A percentile compares a stretch with the other conserved stretches of the same genome.
These are phyloP conservation scores for Eira barbara DNA, from an alignment of 2,113 vertebrate genomes.

Conservation along the genomic window DNA sequence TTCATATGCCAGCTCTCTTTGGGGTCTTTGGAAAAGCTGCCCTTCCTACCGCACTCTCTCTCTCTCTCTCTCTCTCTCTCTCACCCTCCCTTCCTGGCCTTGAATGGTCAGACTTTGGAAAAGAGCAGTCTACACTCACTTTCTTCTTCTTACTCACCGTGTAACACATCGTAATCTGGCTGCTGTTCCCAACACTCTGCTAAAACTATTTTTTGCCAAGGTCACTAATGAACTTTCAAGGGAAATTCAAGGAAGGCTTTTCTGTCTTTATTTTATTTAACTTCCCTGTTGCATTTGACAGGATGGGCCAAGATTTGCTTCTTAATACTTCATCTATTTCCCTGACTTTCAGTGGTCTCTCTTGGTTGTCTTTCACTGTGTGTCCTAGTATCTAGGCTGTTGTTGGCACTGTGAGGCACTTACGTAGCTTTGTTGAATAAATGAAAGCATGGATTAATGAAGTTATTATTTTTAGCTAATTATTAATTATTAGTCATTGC, in stretches of 20 bases:
- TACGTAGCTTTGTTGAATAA: not conserved
- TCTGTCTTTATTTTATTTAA: constrained; percentile 36
- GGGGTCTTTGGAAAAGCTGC: not conserved
- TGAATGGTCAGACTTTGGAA: not conserved
- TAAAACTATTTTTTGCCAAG: constrained; percentile 34
- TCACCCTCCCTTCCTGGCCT: not conserved
- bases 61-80: not conserved
- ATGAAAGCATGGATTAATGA: not conserved
- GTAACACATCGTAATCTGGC: constrained; percentile 44
- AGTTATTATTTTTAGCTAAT: not conserved
- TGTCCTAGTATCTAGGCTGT: not conserved
- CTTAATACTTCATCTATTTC: not conserved
- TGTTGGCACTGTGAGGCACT: not conserved
- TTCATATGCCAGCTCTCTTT: constrained; percentile 5
- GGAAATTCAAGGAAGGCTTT: constrained; percentile 39
- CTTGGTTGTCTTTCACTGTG: not conserved
- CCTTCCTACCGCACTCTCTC: not conserved
- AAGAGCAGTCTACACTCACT: not conserved
- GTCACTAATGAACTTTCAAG: constrained; percentile 58
- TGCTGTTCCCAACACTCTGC: constrained; percentile 29
- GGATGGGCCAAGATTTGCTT: not conserved
- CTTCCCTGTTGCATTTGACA: not conserved
- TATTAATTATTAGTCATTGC: constrained; percentile 17
- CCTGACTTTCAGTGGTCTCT: not conserved
- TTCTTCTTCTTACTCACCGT: constrained; percentile 12